Percentiles rank a stretch among this genome's conserved stretches.
phyloP scores from a whole-genome alignment of 1,140 invertebrate genomes.

The Nasonia longicornis region DNA sequence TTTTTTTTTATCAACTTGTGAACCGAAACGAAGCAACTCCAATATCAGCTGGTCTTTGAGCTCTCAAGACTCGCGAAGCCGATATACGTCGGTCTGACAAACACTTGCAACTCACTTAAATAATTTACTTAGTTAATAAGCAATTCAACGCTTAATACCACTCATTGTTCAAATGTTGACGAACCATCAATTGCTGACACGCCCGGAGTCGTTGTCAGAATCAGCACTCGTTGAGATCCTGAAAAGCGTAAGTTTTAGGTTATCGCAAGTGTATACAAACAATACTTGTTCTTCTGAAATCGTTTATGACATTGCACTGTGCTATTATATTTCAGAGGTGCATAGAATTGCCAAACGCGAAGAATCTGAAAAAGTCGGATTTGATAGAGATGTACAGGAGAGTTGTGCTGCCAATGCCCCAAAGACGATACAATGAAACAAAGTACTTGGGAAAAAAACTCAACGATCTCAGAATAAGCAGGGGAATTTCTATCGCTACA shows the following conservation, averaged over 20 bases:
- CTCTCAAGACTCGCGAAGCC: no score
- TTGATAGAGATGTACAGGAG: conserved; percentile 57
- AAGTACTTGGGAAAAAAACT: conserved; percentile 48
- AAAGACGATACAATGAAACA: conserved; percentile 47
- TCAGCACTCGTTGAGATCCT: conserved; percentile 53
- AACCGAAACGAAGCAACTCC: no score
- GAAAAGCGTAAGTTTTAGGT: conserved; percentile 53
- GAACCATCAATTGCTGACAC: conserved; percentile 46
- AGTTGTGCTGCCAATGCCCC: conserved; percentile 57
- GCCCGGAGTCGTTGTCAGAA: conserved; percentile 56
- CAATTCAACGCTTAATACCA: no score
- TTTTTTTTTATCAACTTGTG: no score
- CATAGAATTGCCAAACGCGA: conserved; percentile 50
- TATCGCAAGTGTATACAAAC: conserved; percentile 28
- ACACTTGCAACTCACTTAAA: no score
- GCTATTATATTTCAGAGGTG: conserved; percentile 54
- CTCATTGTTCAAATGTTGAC: conserved; percentile 46
- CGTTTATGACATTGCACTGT: conserved; percentile 6
- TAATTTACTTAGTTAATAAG: no score
- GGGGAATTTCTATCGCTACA: conserved; percentile 34
- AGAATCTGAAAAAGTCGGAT: conserved; percentile 51
- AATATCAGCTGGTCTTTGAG: no score
- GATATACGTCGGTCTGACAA: no score
- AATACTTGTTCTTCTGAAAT: conserved; percentile 16
- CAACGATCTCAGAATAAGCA: conserved; percentile 36